Percentiles rank a stretch among this genome's conserved stretches.
phyloP scores from a whole-genome alignment of 2,113 vertebrate genomes.

The Gambusia affinis region DNA sequence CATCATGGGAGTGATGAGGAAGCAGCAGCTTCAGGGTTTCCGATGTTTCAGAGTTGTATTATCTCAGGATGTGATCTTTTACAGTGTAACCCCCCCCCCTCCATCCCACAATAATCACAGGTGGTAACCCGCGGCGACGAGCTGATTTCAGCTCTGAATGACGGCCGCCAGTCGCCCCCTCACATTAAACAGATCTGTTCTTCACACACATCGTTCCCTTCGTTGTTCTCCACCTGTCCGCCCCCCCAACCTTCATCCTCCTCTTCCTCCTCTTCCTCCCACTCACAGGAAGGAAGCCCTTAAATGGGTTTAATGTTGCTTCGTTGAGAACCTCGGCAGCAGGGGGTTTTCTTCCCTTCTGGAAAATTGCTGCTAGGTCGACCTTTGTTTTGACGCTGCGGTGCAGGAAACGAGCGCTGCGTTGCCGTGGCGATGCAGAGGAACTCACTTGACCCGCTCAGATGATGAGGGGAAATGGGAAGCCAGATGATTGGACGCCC shows the following conservation, averaged over 20 bases:
- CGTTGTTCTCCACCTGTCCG: background rate
- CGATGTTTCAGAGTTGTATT: too few relatives aligned
- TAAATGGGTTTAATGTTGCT: slow-evolving; percentile 27
- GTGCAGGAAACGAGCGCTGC: slow-evolving; percentile 12
- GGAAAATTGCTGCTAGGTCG: slow-evolving; percentile 1
- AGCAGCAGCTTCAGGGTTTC: too few relatives aligned
- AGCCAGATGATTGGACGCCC: background rate
- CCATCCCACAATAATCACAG: slow-evolving; percentile 59
- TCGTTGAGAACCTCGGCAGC: slow-evolving; percentile 28
- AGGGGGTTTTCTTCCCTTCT: background rate
- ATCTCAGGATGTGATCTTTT: slow-evolving; percentile 6
- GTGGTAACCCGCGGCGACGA: slow-evolving; percentile 60
- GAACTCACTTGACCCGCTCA: background rate
- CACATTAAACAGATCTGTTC: slow-evolving; percentile 29
- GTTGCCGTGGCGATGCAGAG: slow-evolving; percentile 30
- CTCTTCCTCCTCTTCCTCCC: background rate
- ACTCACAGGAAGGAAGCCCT: slow-evolving; percentile 39
- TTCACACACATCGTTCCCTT: background rate
- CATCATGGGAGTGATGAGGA: too few relatives aligned
- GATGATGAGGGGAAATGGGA: background rate
- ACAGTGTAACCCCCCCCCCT: background rate
- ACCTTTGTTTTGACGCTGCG: slow-evolving; percentile 6
- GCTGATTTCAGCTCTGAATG: slow-evolving; percentile 60
- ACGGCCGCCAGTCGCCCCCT: slow-evolving; percentile 1
- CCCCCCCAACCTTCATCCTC: background rate